phyloP scores from a whole-genome alignment of 2,113 vertebrate species.

The Apteryx owenii region DNA sequence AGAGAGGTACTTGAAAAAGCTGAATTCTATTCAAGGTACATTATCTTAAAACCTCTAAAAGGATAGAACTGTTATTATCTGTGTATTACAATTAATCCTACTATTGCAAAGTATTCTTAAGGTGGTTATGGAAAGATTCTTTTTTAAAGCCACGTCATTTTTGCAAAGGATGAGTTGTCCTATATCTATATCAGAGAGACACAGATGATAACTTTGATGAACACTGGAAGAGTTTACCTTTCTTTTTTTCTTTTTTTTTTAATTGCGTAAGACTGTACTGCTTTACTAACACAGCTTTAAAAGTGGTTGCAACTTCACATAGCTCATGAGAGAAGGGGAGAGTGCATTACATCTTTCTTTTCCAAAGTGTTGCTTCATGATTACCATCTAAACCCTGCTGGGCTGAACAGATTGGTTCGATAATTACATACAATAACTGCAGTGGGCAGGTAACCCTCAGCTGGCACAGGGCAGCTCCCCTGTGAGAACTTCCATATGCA shows the following conservation, averaged over 20 bases:
- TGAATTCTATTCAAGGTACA: background rate
- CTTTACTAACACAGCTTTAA: conserved; percentile 44
- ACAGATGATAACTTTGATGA: background rate
- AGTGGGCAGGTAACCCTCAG: conserved; percentile 93
- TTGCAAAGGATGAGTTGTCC: background rate
- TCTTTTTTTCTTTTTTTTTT: background rate
- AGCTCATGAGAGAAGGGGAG: conserved; percentile 70
- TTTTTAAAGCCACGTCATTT: background rate
- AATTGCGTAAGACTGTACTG: conserved; percentile 15
- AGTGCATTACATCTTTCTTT: conserved; percentile 82
- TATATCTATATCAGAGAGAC: background rate
- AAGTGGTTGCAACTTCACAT: conserved; percentile 62
- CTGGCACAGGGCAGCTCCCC: conserved; percentile 91
- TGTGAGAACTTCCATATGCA: conserved; percentile 94
- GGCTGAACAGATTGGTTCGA: conserved; percentile 98
- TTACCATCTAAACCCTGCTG: conserved; percentile 92
- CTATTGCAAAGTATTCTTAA: background rate
- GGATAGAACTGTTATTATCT: background rate
- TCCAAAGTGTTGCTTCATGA: conserved; percentile 93
- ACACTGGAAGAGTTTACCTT: background rate
- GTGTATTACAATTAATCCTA: background rate
- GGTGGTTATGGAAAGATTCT: background rate
- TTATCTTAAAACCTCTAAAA: background rate
- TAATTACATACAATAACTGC: conserved; percentile 98
- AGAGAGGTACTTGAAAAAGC: background rate